Base-by-base conservation (phyloP, 1,140 invertebrate species). In the Sminthurinus signatus region DNA sequence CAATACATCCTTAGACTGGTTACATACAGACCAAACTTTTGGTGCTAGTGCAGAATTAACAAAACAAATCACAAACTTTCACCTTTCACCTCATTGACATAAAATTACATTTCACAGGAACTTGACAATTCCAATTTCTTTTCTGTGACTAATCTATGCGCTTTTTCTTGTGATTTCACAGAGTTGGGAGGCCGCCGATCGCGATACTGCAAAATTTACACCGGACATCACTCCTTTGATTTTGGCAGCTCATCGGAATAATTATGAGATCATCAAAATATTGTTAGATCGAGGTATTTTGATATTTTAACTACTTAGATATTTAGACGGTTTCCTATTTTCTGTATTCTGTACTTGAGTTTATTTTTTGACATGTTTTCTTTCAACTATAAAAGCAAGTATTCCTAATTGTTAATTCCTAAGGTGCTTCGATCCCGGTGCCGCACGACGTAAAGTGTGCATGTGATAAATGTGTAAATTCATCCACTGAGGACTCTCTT, bases 191-290 rank as follows among this genome's bases (percentile, higher is more conserved):
- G 88, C 88, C 19, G 79, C 91, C 27, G 88, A 89, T 32, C 85
- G 88, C 32, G 91, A 94, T 74, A 93, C 89, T 12, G 90, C 90
- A 14, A 93, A 91, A 0, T 98, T 98, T 78, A 98, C 94, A 0
- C 88, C 93, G 0, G 95, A 98, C 76, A 96, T 98, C 70, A 97
- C 93, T 0, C 95, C 94, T 3, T 81, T 98, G 59, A 96, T 96
- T 71, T 81, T 98, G 70, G 93, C 95, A 1, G 93, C 94, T 19
- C 95, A 98, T 77, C 82, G 91, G 62, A 93, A 98, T 80, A 97
- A 96, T 80, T 98, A 97, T 77, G 95, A 98, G 81, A 97, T 97
- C 71, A 96, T 97, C 74, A 98, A 98, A 82, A 91, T 98, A 69
- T 83, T 98, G 10, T 78, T 98, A 65, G 94, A 98, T 81, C 82